Evolutionary conservation across 1,140 invertebrate genomes (phyloP).

Genomic region (Hylaeus anthracinus): DNA sequence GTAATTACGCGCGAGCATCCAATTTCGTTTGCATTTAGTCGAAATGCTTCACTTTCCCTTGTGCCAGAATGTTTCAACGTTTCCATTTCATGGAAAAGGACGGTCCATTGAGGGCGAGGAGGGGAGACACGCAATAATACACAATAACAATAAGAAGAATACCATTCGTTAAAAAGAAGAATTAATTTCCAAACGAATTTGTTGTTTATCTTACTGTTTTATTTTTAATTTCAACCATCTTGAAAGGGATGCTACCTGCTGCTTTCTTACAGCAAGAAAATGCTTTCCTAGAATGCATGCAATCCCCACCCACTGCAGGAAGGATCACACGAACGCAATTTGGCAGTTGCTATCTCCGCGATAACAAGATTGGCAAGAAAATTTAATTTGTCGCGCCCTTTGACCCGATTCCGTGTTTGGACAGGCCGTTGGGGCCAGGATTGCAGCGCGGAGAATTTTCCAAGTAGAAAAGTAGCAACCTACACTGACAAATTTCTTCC

Average conservation of each 20-base stretch:
- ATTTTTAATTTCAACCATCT: too few species aligned
- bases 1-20: constrained; percentile 45
- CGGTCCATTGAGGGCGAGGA: too few species aligned
- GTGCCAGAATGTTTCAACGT: background rate
- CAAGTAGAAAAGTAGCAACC: background rate
- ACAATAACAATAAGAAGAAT: too few species aligned
- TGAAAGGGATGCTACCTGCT: too few species aligned
- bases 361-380: constrained; percentile 2
- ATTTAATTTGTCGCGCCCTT: background rate
- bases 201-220: too few species aligned
- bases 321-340: background rate
- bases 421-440: background rate
- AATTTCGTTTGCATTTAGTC: constrained; percentile 31
- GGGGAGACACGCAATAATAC: too few species aligned
- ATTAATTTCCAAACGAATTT: too few species aligned
- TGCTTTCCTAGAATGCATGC: background rate
- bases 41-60: constrained; percentile 20
- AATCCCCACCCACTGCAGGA: background rate
- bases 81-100: background rate
- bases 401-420: background rate
- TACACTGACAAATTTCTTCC: too few species aligned
- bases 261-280: background rate
- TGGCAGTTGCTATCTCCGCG: background rate
- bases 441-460: background rate
- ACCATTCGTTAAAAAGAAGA: too few species aligned